Conservation (phyloP, 2,797 vertebrate genomes). For the Lepidocolaptes lacrymiger region DNA sequence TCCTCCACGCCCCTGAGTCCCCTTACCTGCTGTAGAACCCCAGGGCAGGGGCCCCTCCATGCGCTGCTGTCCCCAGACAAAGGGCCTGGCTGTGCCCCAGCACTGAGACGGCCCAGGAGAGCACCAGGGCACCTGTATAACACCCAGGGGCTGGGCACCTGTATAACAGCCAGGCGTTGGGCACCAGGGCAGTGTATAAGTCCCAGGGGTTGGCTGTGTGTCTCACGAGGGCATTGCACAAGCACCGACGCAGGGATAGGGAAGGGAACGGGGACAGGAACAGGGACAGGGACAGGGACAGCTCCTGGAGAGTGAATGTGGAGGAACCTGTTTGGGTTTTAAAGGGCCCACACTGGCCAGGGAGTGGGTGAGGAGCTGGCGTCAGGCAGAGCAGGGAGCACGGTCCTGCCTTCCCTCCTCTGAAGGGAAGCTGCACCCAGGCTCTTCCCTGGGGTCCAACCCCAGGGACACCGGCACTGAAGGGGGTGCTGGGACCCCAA, state of each 20-base stretch:
- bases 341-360: slow-evolving; percentile 6
- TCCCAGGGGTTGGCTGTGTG: neutral
- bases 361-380: slow-evolving; percentile 31
- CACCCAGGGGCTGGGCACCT: neutral
- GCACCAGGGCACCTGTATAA: neutral
- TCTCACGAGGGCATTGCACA: neutral
- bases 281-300: neutral
- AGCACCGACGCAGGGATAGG: neutral
- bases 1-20: neutral
- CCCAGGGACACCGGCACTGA: accelerated
- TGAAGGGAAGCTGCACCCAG: neutral
- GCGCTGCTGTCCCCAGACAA: neutral
- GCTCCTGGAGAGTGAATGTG: slow-evolving; percentile 57
- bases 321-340: slow-evolving; percentile 62
- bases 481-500: neutral
- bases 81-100: neutral
- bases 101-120: neutral
- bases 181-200: neutral
- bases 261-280: no score
- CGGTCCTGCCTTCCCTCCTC: neutral
- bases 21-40: slow-evolving; percentile 18
- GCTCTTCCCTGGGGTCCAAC: neutral
- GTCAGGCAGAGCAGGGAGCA: slow-evolving; percentile 28
- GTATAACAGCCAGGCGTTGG: neutral
- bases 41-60: neutral